These are phyloP conservation scores for Lateolabrax maculatus DNA, from an alignment of 2,797 vertebrate species.

Conservation along the genomic window DNA sequence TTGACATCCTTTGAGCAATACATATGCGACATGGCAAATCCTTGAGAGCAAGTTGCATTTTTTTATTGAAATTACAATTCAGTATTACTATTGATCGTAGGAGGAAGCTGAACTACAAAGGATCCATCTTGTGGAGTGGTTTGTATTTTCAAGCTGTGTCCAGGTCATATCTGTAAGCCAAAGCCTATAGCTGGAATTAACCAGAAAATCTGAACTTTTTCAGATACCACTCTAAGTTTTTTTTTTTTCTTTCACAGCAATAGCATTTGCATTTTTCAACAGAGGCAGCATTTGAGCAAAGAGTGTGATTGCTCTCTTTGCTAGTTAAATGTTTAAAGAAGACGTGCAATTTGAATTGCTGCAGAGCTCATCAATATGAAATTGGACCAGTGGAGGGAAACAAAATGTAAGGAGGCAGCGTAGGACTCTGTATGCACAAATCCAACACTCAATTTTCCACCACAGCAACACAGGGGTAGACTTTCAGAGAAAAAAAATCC, in stretches of 20 bases:
- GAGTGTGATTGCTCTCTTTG: slow-evolving; percentile 86
- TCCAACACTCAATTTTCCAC: slow-evolving; percentile 78
- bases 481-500: slow-evolving; percentile 62
- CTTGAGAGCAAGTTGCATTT: slow-evolving; percentile 45
- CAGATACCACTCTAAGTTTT: slow-evolving; percentile 76
- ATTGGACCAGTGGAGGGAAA: slow-evolving; percentile 82
- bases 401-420: slow-evolving; percentile 81
- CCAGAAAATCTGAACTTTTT: slow-evolving; percentile 66
- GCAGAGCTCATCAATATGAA: slow-evolving; percentile 89
- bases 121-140: slow-evolving; percentile 35
- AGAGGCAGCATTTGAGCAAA: slow-evolving; percentile 84
- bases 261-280: slow-evolving; percentile 86
- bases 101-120: slow-evolving; percentile 49
- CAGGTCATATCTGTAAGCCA: slow-evolving; percentile 40
- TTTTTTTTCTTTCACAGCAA: slow-evolving; percentile 79
- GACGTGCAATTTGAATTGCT: slow-evolving; percentile 86
- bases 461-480: slow-evolving; percentile 55
- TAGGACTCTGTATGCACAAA: slow-evolving; percentile 73
- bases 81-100: slow-evolving; percentile 58
- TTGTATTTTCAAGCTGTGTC: slow-evolving; percentile 38
- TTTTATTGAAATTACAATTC: slow-evolving; percentile 60
- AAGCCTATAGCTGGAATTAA: slow-evolving; percentile 45
- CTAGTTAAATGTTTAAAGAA: slow-evolving; percentile 89
- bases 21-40: slow-evolving; percentile 42
- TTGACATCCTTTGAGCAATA: slow-evolving; percentile 40